Evolutionary conservation across 2,888 invertebrate species (phyloP).

Genomic region (Ornithoptera alexandrae): DNA sequence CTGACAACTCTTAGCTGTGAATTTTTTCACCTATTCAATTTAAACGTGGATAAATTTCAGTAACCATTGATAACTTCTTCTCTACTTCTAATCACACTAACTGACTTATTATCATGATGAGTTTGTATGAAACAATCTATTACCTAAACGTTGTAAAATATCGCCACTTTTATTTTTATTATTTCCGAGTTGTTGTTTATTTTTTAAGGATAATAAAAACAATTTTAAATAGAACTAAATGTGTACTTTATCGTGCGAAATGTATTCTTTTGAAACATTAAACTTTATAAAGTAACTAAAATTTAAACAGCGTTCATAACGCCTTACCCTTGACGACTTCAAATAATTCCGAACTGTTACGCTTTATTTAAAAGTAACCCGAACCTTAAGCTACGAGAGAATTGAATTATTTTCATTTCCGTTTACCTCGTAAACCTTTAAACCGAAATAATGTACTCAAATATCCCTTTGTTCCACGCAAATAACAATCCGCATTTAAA

Average conservation of each 20-base stretch:
- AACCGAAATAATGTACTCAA: conserved; percentile 23
- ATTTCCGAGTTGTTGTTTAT: too few species aligned
- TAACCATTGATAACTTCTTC: background rate
- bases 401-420: conserved; percentile 24
- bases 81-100: background rate
- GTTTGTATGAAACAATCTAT: background rate
- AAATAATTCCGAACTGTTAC: conserved; percentile 6
- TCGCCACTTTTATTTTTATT: too few species aligned
- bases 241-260: too few species aligned
- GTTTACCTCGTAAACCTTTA: conserved; percentile 21
- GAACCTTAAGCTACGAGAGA: conserved; percentile 7
- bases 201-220: too few species aligned
- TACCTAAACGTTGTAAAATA: background rate
- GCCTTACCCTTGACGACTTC: background rate
- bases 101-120: background rate
- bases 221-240: too few species aligned
- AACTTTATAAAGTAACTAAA: background rate
- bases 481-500: conserved; percentile 25
- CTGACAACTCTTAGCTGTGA: conserved; percentile 7
- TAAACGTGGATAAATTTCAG: background rate
- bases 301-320: background rate
- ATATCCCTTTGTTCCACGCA: conserved; percentile 25
- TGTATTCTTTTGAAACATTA: too few species aligned
- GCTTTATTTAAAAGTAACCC: conserved; percentile 12
- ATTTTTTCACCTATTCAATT: conserved; percentile 5